These are phyloP conservation scores for Thripadectes ignobilis DNA, from an alignment of 2,797 vertebrate genomes.

Conservation along the genomic window DNA sequence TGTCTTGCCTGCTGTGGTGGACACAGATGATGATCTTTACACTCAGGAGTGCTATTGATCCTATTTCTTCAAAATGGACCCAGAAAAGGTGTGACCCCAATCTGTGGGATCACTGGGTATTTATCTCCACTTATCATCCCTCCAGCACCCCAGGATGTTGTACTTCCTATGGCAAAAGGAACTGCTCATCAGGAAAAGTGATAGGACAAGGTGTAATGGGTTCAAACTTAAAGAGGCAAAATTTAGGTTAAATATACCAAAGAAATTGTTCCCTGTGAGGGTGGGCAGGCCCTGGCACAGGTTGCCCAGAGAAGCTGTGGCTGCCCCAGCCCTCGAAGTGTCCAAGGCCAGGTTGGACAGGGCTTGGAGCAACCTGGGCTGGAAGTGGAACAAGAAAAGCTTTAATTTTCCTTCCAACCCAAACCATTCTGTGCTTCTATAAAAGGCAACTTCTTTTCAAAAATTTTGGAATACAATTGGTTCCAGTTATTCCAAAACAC, in stretches of 20 bases:
- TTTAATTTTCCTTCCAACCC: not conserved
- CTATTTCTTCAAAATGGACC: not conserved
- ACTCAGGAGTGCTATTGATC: rapidly evolving
- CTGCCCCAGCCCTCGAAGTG: not conserved
- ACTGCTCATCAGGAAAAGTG: not conserved
- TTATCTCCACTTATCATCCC: not conserved
- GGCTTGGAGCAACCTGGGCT: not conserved
- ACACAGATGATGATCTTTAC: not conserved
- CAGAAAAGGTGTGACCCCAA: rapidly evolving
- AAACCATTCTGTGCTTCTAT: not conserved
- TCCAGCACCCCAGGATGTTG: not conserved
- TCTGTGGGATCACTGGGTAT: rapidly evolving
- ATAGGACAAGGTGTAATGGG: not conserved
- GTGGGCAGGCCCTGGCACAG: rapidly evolving
- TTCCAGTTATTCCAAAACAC: not conserved
- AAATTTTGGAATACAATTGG: not conserved
- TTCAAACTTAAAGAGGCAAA: not conserved
- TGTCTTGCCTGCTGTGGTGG: not conserved
- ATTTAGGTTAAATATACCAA: not conserved
- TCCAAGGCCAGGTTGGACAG: rapidly evolving
- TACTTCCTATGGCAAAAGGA: not conserved
- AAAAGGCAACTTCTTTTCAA: not conserved
- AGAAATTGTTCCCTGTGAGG: not conserved
- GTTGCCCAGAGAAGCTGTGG: not conserved
- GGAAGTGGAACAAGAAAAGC: rapidly evolving